Evolutionary conservation across 2,888 invertebrate species (phyloP), one percentile per base, ranked within the genome.

Genomic region (Zelleria hepariella): DNA sequence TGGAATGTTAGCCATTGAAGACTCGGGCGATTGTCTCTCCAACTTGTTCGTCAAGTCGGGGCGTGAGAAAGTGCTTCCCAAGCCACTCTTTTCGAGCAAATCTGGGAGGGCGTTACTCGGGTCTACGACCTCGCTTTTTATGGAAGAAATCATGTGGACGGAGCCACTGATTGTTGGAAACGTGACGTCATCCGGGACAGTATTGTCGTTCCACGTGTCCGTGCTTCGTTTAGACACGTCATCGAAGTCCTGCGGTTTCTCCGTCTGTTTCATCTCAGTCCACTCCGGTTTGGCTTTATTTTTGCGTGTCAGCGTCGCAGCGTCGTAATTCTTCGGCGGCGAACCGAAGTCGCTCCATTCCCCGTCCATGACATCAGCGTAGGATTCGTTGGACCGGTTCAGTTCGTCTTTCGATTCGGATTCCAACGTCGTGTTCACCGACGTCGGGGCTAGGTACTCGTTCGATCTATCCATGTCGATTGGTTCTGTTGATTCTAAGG

Each of bases 141-240:
- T 91, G 0, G 95, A 94, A 0, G 92, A 90, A 2, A 93, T 90
- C 68, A 93, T 85, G 0, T 94, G 95, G 0, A 92, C 92, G 42
- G 94, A 93, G 32, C 94, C 92, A 65, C 95, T 95, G 59, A 95
- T 92, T 57, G 94, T 95, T 0, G 95, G 95, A 75, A 95, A 95
- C 0, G 95, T 94, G 32, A 94, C 88, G 73, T 95, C 94, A 74
- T 94, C 94, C 0, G 94, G 94, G 58, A 93, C 93, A 0, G 93
- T 92, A 74, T 94, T 93, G 59, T 95, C 95, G 70, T 94, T 94
- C 95, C 95, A 95, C 0, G 94, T 95, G 72, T 94, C 94, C 20
- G 90, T 89, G 58, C 72, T 72, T 15, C 59, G 73, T 18, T 70
- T 74, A 0, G 73, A 70, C 0, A 66, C 65, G 6, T 64, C 64